Percentiles rank a stretch among this genome's conserved stretches.
These are phyloP conservation scores for Cetoscarus ocellatus DNA, from an alignment of 2,797 vertebrate genomes.

Conservation along the genomic window DNA sequence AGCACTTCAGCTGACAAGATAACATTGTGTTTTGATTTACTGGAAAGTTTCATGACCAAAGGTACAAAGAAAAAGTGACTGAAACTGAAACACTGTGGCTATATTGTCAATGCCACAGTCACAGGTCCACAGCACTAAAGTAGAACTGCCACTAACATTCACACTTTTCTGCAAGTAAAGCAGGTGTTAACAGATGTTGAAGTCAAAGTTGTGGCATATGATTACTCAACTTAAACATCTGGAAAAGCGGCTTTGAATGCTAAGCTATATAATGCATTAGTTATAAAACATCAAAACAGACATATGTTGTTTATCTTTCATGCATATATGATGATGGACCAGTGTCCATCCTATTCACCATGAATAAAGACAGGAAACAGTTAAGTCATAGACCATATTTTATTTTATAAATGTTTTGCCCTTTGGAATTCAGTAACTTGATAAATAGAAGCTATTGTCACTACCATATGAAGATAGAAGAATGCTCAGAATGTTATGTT, in stretches of 20 bases:
- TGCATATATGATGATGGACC: background rate
- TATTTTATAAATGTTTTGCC: no score
- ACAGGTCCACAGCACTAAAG: no score
- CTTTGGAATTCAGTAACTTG: no score
- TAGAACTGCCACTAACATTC: background rate
- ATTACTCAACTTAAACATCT: conserved; percentile 2
- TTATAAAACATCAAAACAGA: background rate
- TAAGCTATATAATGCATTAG: background rate
- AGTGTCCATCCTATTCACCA: background rate
- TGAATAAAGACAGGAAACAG: background rate
- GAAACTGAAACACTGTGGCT: background rate
- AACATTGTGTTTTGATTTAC: no score
- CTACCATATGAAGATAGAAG: no score
- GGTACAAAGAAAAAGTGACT: background rate
- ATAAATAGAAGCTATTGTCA: no score
- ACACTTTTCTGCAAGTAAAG: background rate
- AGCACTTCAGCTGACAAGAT: no score
- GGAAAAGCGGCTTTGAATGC: background rate
- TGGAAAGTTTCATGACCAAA: no score
- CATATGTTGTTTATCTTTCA: background rate
- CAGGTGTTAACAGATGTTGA: background rate
- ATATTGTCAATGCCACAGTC: no score
- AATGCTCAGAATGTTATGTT: no score
- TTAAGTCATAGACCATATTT: no score
- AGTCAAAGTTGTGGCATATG: background rate